A percentile compares a stretch with the other conserved stretches of the same genome.
Conservation (phyloP, 2,797 vertebrate genomes). For the Chanos chanos region DNA sequence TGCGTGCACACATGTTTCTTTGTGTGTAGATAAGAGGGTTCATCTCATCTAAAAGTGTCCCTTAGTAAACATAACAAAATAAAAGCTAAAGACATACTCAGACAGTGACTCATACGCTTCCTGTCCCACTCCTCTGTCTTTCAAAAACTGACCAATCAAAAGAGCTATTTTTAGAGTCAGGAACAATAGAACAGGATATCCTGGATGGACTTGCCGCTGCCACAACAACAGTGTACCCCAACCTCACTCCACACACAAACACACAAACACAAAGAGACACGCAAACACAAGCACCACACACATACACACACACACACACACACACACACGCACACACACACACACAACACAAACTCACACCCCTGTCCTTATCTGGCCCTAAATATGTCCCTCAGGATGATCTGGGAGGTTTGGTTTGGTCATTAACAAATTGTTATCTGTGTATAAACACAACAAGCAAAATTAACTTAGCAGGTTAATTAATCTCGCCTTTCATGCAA, state of each 20-base stretch:
- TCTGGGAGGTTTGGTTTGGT: no score
- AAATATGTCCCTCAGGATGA: slow-evolving; percentile 4
- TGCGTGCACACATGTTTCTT: no score
- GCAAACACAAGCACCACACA: neutral
- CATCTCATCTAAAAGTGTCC: slow-evolving; percentile 52
- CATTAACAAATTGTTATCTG: no score
- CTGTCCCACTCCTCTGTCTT: slow-evolving; percentile 51
- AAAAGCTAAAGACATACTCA: slow-evolving; percentile 17
- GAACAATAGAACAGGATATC: slow-evolving; percentile 77
- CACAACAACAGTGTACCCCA: slow-evolving; percentile 50
- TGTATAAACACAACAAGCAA: neutral
- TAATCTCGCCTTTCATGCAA: no score
- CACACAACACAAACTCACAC: slow-evolving; percentile 1
- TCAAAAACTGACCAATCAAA: slow-evolving; percentile 61
- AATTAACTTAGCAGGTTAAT: no score
- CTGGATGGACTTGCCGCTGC: slow-evolving; percentile 71
- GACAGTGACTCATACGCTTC: slow-evolving; percentile 57
- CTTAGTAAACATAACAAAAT: slow-evolving; percentile 53
- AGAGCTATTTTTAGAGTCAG: slow-evolving; percentile 54
- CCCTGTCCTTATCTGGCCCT: slow-evolving; percentile 23
- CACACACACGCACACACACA: neutral
- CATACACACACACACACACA: neutral
- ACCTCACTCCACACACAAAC: slow-evolving; percentile 18
- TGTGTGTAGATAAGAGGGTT: slow-evolving; percentile 11
- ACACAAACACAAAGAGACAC: neutral